A percentile compares a stretch with the other conserved stretches of the same genome.
These are phyloP conservation scores for Nomada fucata DNA, from an alignment of 2,888 invertebrate genomes.

Conservation along the genomic window DNA sequence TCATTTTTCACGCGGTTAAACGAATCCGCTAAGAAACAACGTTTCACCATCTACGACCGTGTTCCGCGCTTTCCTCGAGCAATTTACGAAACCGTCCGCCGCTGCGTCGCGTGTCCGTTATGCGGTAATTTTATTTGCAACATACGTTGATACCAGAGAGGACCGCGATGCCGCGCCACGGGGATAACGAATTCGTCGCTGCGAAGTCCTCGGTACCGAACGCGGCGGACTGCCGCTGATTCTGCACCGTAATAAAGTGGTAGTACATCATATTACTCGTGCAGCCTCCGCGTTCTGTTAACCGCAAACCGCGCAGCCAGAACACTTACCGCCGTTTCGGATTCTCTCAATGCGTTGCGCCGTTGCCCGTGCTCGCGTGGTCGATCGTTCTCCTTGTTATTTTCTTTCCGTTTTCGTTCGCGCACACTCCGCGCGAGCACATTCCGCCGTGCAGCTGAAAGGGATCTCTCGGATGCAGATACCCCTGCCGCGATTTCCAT, in stretches of 20 bases:
- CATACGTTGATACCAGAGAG: too few relatives aligned
- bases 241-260: conserved; percentile 43
- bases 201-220: conserved; percentile 19
- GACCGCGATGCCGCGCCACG: background rate
- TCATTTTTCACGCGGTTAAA: too few relatives aligned
- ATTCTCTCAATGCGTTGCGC: conserved; percentile 64
- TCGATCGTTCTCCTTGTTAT: conserved; percentile 28
- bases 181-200: conserved; percentile 26
- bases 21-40: conserved; percentile 1
- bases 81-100: conserved; percentile 11
- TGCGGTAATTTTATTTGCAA: conserved; percentile 33
- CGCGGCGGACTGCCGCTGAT: conserved; percentile 28
- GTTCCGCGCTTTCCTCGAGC: background rate
- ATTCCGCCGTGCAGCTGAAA: too few relatives aligned
- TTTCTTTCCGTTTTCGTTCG: conserved; percentile 38
- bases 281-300: conserved; percentile 33
- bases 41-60: background rate
- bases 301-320: conserved; percentile 53
- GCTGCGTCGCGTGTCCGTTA: conserved; percentile 3
- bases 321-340: conserved; percentile 52
- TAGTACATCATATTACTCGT: conserved; percentile 54
- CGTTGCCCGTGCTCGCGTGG: conserved; percentile 52
- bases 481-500: too few relatives aligned
- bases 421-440: background rate
- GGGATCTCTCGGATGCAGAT: too few relatives aligned